Base-by-base conservation (phyloP, 2,888 invertebrate genomes). In the Empis stercorea region DNA sequence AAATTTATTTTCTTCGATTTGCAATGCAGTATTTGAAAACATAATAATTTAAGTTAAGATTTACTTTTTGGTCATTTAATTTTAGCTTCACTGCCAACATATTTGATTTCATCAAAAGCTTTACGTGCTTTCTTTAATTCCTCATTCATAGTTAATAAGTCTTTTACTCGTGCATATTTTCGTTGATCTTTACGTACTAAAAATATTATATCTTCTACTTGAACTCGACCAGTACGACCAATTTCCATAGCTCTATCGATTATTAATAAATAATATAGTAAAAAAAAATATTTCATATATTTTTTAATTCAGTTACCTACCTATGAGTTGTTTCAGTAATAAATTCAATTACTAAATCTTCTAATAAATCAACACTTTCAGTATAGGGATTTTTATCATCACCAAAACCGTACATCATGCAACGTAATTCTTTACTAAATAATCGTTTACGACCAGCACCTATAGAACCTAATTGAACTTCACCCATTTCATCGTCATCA, bases 401-500 rank as follows among this genome's bases (percentile, higher is more conserved):
- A 5, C 99, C 99, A 74, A 99, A 99, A 0, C 99, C 99, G 67
- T 93, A 99, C 93, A 99, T 95, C 97, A 99, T 99, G 58, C 93
- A 92, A 30, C 94, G 76, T 38, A 96, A 70, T 68, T 93, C 93
- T 69, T 93, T 93, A 49, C 91, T 91, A 57, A 93, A 93, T 2
- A 92, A 66, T 40, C 92, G 74, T 66, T 92, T 92, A 30, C 87
- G 74, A 5, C 87, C 88, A 2, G 79, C 74, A 11, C 78, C 76
- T 32, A 79, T 79, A 0, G 78, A 75, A 2, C 81, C 84, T 48
- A 84, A 72, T 52, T 81, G 80, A 52, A 81, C 76, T 11, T 78
- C 73, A 48, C 75, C 77, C 41, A 84, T 81, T 61, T 83, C 87
- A 56, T 82, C 83, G 41, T 69, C 69, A 42, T 70, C 70, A 43